Evolutionary conservation across 2,888 invertebrate genomes (phyloP).

Genomic region (Antheraea yamamai): DNA sequence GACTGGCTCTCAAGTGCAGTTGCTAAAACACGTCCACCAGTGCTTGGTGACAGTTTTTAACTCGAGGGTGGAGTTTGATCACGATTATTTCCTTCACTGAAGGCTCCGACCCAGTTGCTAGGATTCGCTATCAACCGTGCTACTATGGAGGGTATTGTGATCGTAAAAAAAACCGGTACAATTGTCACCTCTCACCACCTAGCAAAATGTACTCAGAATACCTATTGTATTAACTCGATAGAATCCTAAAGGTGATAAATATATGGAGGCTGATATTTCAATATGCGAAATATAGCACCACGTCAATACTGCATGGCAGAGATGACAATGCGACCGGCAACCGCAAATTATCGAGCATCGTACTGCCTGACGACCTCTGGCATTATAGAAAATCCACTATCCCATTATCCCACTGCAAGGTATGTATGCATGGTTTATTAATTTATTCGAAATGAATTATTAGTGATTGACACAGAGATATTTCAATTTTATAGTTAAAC

Average conservation of each 20-base stretch:
- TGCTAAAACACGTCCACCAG: too few relatives aligned
- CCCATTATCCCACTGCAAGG: not conserved
- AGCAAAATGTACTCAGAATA: not conserved
- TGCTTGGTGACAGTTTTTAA: too few relatives aligned
- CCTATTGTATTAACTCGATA: not conserved
- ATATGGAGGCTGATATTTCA: not conserved
- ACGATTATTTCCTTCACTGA: too few relatives aligned
- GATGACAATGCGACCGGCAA: conserved; percentile 27
- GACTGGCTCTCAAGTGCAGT: too few relatives aligned
- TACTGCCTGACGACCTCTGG: conserved; percentile 31
- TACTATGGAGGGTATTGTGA: too few relatives aligned
- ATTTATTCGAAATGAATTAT: conserved; percentile 4
- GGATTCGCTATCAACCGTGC: too few relatives aligned
- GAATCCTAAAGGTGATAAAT: not conserved
- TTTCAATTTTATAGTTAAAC: not conserved
- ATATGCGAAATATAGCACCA: not conserved
- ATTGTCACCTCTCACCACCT: too few relatives aligned
- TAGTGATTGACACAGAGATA: not conserved
- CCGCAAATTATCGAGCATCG: conserved; percentile 39
- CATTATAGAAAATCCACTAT: conserved; percentile 23
- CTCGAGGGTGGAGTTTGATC: too few relatives aligned
- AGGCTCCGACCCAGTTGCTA: too few relatives aligned
- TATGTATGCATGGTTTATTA: not conserved
- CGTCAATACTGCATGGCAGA: conserved; percentile 46
- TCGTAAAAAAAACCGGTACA: too few relatives aligned